These are phyloP conservation scores for Colostygia pectinataria DNA, from an alignment of 2,888 invertebrate genomes.

Conservation along the genomic window DNA sequence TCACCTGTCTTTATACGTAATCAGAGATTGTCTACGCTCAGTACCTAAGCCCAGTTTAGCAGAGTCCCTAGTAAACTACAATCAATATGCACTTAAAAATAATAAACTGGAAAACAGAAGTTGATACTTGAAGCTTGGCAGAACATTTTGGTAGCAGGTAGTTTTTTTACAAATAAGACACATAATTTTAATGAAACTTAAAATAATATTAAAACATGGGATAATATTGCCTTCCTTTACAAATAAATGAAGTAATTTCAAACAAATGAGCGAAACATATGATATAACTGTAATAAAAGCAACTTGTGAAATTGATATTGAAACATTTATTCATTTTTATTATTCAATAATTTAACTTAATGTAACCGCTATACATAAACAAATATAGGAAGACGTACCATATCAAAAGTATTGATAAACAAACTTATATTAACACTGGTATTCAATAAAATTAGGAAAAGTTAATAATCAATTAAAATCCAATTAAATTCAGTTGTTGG, in stretches of 20 bases:
- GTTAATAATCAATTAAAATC: constrained; percentile 26
- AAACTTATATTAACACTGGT: constrained; percentile 75
- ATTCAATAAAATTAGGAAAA: constrained; percentile 30
- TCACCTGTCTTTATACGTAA: constrained; percentile 20
- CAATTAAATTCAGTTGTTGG: neutral
- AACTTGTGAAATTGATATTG: constrained; percentile 49
- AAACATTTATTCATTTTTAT: constrained; percentile 77
- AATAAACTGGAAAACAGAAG: neutral
- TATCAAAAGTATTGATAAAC: constrained; percentile 49
- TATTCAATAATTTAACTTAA: constrained; percentile 81
- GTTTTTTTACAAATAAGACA: too few species aligned
- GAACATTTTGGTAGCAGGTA: too few species aligned
- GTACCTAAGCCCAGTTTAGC: constrained; percentile 12
- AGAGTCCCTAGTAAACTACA: constrained; percentile 10
- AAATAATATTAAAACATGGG: too few species aligned
- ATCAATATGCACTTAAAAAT: neutral
- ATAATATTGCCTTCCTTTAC: too few species aligned
- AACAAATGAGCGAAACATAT: neutral
- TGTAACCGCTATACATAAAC: constrained; percentile 70
- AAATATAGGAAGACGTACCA: constrained; percentile 78
- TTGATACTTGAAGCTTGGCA: neutral
- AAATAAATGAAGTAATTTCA: too few species aligned
- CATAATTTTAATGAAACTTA: too few species aligned
- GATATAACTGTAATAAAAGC: neutral
- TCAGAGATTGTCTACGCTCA: constrained; percentile 20